Evolutionary conservation across 2,797 vertebrate genomes (phyloP), one percentile per base, ranked within the genome.

Genomic region (Acomys russatus): DNA sequence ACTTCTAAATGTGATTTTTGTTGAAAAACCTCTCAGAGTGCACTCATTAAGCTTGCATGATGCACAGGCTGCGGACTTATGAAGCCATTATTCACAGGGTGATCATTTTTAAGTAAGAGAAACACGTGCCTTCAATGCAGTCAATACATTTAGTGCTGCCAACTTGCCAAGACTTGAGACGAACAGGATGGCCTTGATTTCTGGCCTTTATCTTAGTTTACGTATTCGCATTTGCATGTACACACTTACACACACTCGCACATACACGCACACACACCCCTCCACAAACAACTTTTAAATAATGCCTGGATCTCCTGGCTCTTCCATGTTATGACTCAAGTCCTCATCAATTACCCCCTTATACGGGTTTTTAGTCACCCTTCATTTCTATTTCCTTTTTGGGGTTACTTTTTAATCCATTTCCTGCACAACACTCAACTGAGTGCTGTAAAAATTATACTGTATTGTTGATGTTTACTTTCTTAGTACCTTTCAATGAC

Each of bases 41-140:
- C 88, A 97, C 97, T 97, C 96, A 97, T 96, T 95, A 96, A 97
- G 84, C 63, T 70, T 44, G 63, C 54, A 76, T 96, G 93, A 96
- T 97, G n/a, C 80, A 96, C 66, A 73, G 33, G 59, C 83, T 96
- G 18, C 84, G n/a, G 28, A 74, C 83, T 94, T 96, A 93, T 93
- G 94, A 95, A 86, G 94, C 94, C 86, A 92, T 96, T 96, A 96
- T 97, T 95, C n/a, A 96, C 86, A 86, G 64, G 61, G 91, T 77
- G 92, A 96, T 96, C 84, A 93, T 90, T 94, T 96, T 95, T 94
- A 96, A 97, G 91, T 92, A 96, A 97, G 96, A 95, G 83, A 96
- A 97, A 96, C 80, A 92, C 25, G 92, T 70, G 95, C 78, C 92
- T 95, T 95, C 83, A 88, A 70, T 82, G 79, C 56, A 95, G 84